A percentile compares a stretch with the other conserved stretches of the same genome.
Conservation (phyloP, 2,888 invertebrate genomes). For the Dexiosoma caninum region DNA sequence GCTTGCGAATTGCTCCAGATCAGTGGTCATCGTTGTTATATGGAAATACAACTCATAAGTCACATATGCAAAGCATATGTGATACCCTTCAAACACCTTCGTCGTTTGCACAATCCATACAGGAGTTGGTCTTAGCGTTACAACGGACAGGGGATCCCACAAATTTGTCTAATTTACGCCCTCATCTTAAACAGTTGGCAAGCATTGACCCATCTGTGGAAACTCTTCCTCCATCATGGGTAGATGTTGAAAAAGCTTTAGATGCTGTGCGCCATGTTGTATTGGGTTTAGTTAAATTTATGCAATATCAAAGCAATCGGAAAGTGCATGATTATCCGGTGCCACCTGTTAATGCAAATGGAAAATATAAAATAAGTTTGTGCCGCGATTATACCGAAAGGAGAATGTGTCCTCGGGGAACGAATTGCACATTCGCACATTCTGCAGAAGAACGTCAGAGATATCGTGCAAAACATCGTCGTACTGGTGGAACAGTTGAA, state of each 20-base stretch:
- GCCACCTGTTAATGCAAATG: conserved; percentile 79
- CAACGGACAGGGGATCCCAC: conserved; percentile 92
- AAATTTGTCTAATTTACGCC: conserved; percentile 86
- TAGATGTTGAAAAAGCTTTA: conserved; percentile 82
- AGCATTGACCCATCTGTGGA: conserved; percentile 91
- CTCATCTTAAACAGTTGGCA: conserved; percentile 90
- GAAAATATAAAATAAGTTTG: conserved; percentile 93
- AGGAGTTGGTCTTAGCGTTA: conserved; percentile 92
- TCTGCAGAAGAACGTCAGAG: conserved; percentile 93
- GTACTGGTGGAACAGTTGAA: conserved; percentile 42
- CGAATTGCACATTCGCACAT: conserved; percentile 94
- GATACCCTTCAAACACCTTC: conserved; percentile 96
- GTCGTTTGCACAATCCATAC: conserved; percentile 93
- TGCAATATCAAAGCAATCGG: conserved; percentile 85
- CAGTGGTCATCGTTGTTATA: conserved; percentile 98
- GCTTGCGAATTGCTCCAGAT: conserved; percentile 96
- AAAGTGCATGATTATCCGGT: conserved; percentile 81
- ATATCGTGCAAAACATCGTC: conserved; percentile 83
- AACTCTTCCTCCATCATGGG: conserved; percentile 82
- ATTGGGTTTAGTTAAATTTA: conserved; percentile 86
- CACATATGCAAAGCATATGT: conserved; percentile 96
- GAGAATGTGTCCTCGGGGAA: conserved; percentile 90
- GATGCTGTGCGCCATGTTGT: conserved; percentile 85
- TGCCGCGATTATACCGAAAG: conserved; percentile 90
- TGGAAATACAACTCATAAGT: conserved; percentile 96